Percentiles rank a stretch among this genome's conserved stretches.
phyloP scores from a whole-genome alignment of 1,140 invertebrate species.

The Zaprionus kolodkinae region DNA sequence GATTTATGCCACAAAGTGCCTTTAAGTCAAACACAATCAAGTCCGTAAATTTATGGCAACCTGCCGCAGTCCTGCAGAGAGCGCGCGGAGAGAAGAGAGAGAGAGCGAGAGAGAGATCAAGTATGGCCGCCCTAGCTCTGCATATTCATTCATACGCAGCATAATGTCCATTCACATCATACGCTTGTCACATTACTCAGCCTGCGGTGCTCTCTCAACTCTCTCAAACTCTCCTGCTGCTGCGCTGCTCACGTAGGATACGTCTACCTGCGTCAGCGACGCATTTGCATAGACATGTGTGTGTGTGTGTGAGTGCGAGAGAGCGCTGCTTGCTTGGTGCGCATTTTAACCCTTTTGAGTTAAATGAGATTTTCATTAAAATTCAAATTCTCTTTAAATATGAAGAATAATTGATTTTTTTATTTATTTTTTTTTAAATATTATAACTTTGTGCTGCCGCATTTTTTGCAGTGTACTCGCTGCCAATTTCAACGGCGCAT shows the following conservation, averaged over 20 bases:
- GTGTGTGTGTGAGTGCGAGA: not conserved
- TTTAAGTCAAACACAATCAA: constrained; percentile 76
- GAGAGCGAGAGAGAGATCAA: constrained; percentile 3
- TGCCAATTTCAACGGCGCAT: constrained; percentile 22
- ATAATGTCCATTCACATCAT: constrained; percentile 43
- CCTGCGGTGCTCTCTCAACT: constrained; percentile 30
- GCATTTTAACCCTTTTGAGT: not conserved
- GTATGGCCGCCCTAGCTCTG: constrained; percentile 7
- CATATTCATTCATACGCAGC: constrained; percentile 37
- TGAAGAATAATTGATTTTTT: not conserved
- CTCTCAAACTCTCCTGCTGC: not conserved
- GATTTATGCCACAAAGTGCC: constrained; percentile 72
- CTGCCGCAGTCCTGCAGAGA: not conserved
- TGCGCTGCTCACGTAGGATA: not conserved
- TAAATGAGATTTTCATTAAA: not conserved
- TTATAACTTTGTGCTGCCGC: not conserved
- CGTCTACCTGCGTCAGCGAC: constrained; percentile 36
- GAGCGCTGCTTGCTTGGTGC: not conserved
- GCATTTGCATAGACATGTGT: constrained; percentile 44
- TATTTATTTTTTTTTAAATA: not conserved
- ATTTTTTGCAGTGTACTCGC: constrained; percentile 31
- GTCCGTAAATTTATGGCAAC: constrained; percentile 49
- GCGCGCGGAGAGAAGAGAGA: not conserved
- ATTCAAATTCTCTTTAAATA: not conserved
- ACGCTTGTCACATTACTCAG: constrained; percentile 52